Conservation (phyloP, 92 coral and sea anemone species). For the Zoanthus sociatus region DNA sequence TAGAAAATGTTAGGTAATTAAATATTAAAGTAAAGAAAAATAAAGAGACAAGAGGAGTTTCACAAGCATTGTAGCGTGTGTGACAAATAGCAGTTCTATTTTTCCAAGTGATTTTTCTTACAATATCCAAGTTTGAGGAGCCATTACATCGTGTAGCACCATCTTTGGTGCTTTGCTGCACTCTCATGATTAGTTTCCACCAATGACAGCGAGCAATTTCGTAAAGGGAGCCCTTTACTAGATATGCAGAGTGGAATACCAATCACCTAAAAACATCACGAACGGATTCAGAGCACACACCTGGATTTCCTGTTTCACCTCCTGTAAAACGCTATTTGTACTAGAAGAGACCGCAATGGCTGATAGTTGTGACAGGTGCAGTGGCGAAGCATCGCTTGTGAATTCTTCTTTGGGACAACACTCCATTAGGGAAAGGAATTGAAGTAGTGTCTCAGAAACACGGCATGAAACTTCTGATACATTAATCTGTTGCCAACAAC, state of each 20-base stretch:
- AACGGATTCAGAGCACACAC: not conserved
- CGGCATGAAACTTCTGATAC: not conserved
- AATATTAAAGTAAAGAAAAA: too few relatives aligned
- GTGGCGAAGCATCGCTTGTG: not conserved
- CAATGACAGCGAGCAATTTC: not conserved
- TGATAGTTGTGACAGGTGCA: not conserved
- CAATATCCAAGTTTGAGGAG: too few relatives aligned
- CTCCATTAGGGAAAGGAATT: not conserved
- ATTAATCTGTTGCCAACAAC: not conserved
- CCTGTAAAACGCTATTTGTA: not conserved
- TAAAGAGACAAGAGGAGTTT: too few relatives aligned
- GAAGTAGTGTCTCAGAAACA: constrained; percentile 5
- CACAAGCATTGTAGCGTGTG: too few relatives aligned
- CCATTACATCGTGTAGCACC: too few relatives aligned
- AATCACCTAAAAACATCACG: not conserved
- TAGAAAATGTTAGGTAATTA: too few relatives aligned
- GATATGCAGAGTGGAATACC: too few relatives aligned
- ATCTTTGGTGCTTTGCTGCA: too few relatives aligned
- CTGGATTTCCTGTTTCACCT: not conserved
- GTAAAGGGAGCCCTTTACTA: too few relatives aligned
- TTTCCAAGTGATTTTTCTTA: too few relatives aligned
- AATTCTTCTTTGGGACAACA: not conserved
- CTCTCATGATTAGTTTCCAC: too few relatives aligned
- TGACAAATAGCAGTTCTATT: too few relatives aligned
- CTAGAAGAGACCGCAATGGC: constrained; percentile 14